Conservation (phyloP, 2,888 invertebrate species). For the Danaus chrysippus region DNA sequence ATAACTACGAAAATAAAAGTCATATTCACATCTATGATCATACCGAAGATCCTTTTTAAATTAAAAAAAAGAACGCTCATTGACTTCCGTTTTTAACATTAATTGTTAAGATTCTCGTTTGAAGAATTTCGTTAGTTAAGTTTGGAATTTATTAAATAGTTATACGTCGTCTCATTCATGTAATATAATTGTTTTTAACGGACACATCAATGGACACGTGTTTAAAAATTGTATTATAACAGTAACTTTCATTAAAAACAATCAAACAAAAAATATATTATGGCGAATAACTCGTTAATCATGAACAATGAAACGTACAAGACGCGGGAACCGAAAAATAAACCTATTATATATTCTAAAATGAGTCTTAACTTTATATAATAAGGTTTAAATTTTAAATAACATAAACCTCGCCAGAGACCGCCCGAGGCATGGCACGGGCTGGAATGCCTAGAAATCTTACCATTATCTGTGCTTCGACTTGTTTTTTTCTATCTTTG, state of each 20-base stretch:
- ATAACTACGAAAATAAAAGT: conserved; percentile 40
- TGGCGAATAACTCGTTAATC: conserved; percentile 34
- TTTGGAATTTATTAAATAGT: conserved; percentile 25
- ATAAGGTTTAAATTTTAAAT: conserved; percentile 37
- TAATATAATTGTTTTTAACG: neutral
- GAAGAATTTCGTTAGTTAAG: conserved; percentile 25
- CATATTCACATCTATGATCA: conserved; percentile 36
- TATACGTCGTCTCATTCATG: conserved; percentile 4
- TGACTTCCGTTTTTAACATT: conserved; percentile 47
- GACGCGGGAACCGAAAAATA: conserved; percentile 38
- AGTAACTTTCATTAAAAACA: neutral
- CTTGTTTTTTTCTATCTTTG: conserved; percentile 34
- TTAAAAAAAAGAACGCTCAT: conserved; percentile 29
- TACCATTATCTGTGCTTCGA: conserved; percentile 46
- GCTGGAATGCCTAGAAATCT: conserved; percentile 57
- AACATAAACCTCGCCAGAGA: conserved; percentile 36
- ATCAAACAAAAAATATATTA: conserved; percentile 9
- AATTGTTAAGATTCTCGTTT: conserved; percentile 32
- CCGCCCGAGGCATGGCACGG: conserved; percentile 61
- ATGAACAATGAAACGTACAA: conserved; percentile 52
- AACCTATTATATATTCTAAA: conserved; percentile 35
- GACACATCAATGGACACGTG: neutral
- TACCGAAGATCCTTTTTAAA: conserved; percentile 30
- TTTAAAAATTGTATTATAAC: neutral
- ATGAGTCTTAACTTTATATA: conserved; percentile 26